Conservation (phyloP, 2,113 vertebrate species). For the Oenanthe melanoleuca region DNA sequence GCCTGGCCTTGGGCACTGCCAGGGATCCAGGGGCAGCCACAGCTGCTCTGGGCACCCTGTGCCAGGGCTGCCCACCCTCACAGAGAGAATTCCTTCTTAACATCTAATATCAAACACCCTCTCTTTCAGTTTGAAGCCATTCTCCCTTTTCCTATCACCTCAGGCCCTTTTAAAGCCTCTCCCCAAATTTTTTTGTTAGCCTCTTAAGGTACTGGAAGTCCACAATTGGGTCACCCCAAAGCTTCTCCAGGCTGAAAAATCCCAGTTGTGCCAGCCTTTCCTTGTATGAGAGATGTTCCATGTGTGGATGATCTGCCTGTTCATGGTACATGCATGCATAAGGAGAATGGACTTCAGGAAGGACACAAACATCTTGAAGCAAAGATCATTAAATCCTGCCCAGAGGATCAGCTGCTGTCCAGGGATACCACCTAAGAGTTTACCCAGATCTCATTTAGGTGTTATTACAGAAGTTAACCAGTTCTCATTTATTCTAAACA, state of each 20-base stretch:
- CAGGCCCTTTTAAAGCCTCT: neutral
- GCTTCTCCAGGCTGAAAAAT: neutral
- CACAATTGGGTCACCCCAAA: neutral
- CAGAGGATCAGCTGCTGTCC: neutral
- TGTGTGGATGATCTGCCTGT: neutral
- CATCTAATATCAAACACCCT: neutral
- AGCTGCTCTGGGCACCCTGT: neutral
- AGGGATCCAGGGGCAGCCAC: neutral
- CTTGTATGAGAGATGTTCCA: neutral
- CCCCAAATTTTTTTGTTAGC: neutral
- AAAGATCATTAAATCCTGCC: neutral
- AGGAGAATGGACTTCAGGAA: neutral
- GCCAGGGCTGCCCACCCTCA: neutral
- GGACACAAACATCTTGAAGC: neutral
- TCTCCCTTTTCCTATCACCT: neutral
- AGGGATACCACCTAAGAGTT: neutral
- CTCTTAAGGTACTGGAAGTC: neutral
- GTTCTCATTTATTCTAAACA: neutral
- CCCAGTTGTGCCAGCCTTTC: neutral
- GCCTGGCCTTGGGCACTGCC: rapidly evolving
- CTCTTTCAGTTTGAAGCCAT: neutral
- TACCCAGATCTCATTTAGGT: neutral
- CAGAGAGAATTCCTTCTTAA: neutral
- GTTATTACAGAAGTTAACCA: neutral
- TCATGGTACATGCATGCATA: neutral